A percentile compares a stretch with the other conserved stretches of the same genome.
phyloP scores from a whole-genome alignment of 2,888 invertebrate genomes.

The Campaea margaritaria region DNA sequence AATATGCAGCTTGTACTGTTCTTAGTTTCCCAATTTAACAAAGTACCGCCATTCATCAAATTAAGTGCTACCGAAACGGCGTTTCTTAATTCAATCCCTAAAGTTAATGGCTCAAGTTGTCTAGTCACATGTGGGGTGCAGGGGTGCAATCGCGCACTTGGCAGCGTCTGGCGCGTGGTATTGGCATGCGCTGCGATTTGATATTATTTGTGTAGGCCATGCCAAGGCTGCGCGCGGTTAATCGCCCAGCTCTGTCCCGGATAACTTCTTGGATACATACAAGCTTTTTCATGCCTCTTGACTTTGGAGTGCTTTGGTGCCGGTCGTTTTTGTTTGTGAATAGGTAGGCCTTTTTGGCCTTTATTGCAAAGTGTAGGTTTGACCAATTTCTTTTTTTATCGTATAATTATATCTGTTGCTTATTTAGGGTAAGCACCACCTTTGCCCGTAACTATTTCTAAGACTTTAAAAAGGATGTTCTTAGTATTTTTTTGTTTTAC shows the following conservation, averaged over 20 bases:
- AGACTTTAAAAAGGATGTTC: too few species aligned
- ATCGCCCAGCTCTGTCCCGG: constrained; percentile 61
- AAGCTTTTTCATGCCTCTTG: constrained; percentile 60
- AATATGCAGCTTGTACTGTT: not conserved
- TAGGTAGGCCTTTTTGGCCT: constrained; percentile 3
- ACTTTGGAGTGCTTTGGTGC: constrained; percentile 36
- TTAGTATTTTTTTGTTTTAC: too few species aligned
- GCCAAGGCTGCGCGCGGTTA: constrained; percentile 69
- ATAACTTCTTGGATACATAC: constrained; percentile 64
- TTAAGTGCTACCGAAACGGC: constrained; percentile 21
- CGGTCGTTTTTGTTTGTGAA: constrained; percentile 10
- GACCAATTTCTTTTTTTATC: too few species aligned
- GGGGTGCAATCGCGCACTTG: constrained; percentile 67
- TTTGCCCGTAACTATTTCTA: too few species aligned
- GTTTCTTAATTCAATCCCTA: constrained; percentile 34
- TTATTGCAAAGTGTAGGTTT: too few species aligned
- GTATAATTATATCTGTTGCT: too few species aligned
- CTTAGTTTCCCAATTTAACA: constrained; percentile 1
- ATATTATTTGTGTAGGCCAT: constrained; percentile 81
- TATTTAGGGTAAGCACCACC: too few species aligned
- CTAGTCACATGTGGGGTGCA: constrained; percentile 39
- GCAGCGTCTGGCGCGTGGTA: constrained; percentile 62
- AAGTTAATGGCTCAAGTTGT: constrained; percentile 36
- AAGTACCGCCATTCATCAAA: constrained; percentile 20
- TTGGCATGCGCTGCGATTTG: constrained; percentile 81